Conservation (phyloP, 2,797 vertebrate genomes). For the Simalia tracyae region DNA sequence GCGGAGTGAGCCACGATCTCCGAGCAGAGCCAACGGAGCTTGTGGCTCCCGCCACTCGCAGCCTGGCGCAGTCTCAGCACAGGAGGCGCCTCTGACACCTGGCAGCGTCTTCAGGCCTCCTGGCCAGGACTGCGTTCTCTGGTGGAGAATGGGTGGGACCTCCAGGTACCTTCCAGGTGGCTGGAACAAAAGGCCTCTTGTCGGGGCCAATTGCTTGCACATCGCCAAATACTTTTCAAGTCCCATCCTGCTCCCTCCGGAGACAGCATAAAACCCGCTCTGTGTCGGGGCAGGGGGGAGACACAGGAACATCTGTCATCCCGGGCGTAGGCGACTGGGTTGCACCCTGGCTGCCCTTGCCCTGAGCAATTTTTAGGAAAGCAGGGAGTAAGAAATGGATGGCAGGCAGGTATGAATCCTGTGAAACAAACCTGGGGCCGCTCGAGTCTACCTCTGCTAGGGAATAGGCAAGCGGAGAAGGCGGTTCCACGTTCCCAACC, state of each 20-base stretch:
- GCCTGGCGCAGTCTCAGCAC: neutral
- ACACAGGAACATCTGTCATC: neutral
- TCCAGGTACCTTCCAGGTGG: neutral
- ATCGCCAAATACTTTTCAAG: neutral
- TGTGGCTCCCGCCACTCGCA: neutral
- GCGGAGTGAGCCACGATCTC: neutral
- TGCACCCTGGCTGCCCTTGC: neutral
- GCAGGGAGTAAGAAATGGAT: no score
- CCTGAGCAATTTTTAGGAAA: neutral
- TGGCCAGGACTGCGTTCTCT: neutral
- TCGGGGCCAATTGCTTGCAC: no score
- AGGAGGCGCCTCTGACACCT: neutral
- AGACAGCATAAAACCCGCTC: neutral
- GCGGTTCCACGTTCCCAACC: no score
- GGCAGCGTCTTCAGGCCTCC: neutral
- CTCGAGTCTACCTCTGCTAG: no score
- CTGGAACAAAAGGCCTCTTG: neutral
- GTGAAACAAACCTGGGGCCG: no score
- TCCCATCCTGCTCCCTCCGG: neutral
- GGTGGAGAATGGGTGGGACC: neutral
- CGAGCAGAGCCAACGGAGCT: neutral
- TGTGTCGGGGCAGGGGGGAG: neutral
- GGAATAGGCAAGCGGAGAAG: no score
- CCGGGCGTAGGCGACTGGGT: neutral
- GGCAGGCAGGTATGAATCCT: neutral